Evolutionary conservation across 1,140 invertebrate species (phyloP).

Genomic region (Sitophilus oryzae): DNA sequence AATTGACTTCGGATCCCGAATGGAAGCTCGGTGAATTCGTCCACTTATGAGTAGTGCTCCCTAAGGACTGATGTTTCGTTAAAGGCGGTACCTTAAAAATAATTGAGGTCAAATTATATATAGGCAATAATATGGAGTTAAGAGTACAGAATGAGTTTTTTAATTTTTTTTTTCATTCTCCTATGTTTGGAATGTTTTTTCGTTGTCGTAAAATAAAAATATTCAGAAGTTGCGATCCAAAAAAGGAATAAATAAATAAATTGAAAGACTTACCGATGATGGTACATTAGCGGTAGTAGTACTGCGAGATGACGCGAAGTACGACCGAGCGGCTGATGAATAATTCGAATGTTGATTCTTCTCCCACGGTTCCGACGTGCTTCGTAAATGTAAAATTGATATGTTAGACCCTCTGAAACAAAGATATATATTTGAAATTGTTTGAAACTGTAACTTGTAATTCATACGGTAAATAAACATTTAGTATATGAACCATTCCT

Average conservation of each 20-base stretch:
- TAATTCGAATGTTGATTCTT: constrained; percentile 30
- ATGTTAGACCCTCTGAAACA: constrained; percentile 51
- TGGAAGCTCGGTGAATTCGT: constrained; percentile 31
- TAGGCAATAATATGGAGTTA: too few relatives aligned
- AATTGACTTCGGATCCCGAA: constrained; percentile 44
- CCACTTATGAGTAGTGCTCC: constrained; percentile 32
- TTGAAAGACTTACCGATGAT: constrained; percentile 1
- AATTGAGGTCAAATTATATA: background rate
- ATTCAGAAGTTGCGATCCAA: background rate
- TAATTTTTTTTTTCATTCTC: too few relatives aligned
- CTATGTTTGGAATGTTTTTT: too few relatives aligned
- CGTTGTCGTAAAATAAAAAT: too few relatives aligned
- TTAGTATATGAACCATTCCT: too few relatives aligned
- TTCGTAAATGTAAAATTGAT: constrained; percentile 51
- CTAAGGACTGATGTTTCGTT: constrained; percentile 39
- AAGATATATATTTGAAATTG: too few relatives aligned
- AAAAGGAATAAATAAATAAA: too few relatives aligned
- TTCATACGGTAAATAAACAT: too few relatives aligned
- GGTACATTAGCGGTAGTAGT: constrained; percentile 8
- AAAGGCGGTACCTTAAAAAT: constrained; percentile 28
- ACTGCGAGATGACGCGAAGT: constrained; percentile 15
- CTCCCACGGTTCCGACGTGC: constrained; percentile 53
- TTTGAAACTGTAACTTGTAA: too few relatives aligned
- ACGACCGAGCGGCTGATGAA: constrained; percentile 30
- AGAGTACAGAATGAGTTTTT: too few relatives aligned